Evolutionary conservation across 2,888 invertebrate genomes (phyloP).

Genomic region (Drosophila mimica): DNA sequence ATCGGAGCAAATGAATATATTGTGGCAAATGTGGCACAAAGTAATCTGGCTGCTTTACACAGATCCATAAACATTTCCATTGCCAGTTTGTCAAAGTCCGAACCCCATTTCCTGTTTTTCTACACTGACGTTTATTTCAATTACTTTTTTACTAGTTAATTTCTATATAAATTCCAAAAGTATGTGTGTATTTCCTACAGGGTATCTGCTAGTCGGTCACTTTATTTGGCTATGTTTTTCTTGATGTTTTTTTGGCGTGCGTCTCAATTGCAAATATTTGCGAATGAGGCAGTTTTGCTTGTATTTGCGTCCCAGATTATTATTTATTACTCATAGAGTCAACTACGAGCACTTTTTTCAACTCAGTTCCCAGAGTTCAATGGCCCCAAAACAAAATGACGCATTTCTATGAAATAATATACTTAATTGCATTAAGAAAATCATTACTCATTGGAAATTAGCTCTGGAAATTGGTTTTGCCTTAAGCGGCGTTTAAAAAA

Average conservation of each 20-base stretch:
- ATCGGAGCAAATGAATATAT: conserved; percentile 15
- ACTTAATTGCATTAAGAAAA: conserved; percentile 32
- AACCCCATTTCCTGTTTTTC: conserved; percentile 30
- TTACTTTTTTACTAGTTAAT: not conserved
- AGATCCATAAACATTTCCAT: conserved; percentile 36
- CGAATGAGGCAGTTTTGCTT: conserved; percentile 56
- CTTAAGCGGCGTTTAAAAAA: conserved; percentile 35
- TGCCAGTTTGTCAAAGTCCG: not conserved
- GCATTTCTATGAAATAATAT: conserved; percentile 36
- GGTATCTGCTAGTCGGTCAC: conserved; percentile 2
- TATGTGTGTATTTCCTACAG: not conserved
- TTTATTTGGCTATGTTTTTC: conserved; percentile 13
- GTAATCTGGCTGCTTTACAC: conserved; percentile 15
- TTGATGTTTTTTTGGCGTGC: conserved; percentile 38
- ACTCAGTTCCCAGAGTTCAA: conserved; percentile 40
- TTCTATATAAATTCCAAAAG: not conserved
- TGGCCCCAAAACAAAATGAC: conserved; percentile 24
- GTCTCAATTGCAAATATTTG: conserved; percentile 67
- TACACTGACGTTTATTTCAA: conserved; percentile 1
- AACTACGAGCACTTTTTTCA: conserved; percentile 16
- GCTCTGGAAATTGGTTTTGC: conserved; percentile 15
- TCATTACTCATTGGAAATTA: conserved; percentile 26
- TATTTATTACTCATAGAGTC: conserved; percentile 65
- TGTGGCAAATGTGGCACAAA: conserved; percentile 32
- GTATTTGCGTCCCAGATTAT: conserved; percentile 35